Conservation (phyloP, 2,113 vertebrate species). For the Lonchura striata region DNA sequence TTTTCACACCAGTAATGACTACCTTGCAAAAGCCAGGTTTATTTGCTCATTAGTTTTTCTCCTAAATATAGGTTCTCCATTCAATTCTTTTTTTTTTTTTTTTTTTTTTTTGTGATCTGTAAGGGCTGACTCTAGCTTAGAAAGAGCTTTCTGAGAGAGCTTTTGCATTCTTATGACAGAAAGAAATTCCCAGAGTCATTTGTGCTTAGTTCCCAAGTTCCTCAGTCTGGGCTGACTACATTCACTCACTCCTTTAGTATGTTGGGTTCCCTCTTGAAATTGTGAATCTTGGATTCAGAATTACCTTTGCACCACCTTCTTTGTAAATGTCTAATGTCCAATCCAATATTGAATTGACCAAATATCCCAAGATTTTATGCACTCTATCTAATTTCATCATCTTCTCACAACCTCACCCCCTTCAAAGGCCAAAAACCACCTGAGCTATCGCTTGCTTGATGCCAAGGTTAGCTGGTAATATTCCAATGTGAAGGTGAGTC, state of each 20-base stretch:
- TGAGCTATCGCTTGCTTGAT: neutral
- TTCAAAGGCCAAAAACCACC: neutral
- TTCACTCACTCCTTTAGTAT: neutral
- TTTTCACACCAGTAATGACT: neutral
- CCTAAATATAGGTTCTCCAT: neutral
- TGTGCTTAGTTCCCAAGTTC: neutral
- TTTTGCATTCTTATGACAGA: neutral
- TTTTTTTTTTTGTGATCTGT: neutral
- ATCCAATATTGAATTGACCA: neutral
- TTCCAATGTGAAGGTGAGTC: neutral
- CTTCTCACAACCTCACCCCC: neutral
- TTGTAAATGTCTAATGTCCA: neutral
- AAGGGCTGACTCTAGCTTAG: neutral
- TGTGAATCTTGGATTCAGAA: neutral
- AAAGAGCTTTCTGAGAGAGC: neutral
- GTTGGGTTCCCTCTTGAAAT: neutral
- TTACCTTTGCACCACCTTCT: neutral
- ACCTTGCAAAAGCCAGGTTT: neutral
- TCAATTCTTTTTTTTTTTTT: neutral
- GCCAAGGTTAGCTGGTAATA: neutral
- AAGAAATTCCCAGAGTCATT: neutral
- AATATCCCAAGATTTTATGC: neutral
- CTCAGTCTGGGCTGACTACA: neutral
- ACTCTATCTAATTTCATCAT: neutral
- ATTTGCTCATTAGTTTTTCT: neutral